These are phyloP conservation scores for Drosophila fulvimacula DNA, from an alignment of 2,888 invertebrate species.

Conservation along the genomic window DNA sequence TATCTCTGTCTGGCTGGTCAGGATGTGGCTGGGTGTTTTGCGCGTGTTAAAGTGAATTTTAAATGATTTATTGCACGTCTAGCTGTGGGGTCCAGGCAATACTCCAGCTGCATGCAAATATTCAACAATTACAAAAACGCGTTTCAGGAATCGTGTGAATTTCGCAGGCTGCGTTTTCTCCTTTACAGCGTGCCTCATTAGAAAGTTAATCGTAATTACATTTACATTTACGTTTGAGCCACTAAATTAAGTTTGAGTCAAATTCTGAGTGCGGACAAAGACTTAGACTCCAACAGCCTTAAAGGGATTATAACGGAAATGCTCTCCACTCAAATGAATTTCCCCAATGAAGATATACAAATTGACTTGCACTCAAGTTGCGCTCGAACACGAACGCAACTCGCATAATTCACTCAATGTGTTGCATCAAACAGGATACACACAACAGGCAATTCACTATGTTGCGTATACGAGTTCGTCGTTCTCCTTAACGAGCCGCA, in stretches of 20 bases:
- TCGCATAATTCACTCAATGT: conserved; percentile 16
- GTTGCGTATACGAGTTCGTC: conserved; percentile 31
- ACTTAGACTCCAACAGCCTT: conserved; percentile 1
- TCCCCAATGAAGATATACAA: conserved; percentile 36
- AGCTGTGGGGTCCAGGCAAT: conserved; percentile 24
- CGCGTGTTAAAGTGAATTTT: conserved; percentile 73
- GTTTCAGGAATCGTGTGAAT: conserved; percentile 26
- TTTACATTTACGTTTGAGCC: conserved; percentile 42
- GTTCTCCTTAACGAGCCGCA: conserved; percentile 27
- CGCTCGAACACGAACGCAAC: conserved; percentile 17
- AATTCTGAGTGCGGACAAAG: conserved; percentile 10
- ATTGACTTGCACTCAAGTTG: conserved; percentile 22
- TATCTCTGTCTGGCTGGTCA: conserved; percentile 12
- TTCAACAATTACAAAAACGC: conserved; percentile 44
- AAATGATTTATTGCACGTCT: conserved; percentile 74
- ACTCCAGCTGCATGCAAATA: conserved; percentile 35
- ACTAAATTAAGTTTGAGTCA: conserved; percentile 9
- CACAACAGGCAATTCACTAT: conserved; percentile 11
- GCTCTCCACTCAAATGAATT: conserved; percentile 19
- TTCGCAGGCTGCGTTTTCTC: conserved; percentile 11
- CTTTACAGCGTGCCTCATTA: conserved; percentile 45
- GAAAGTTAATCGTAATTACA: conserved; percentile 61
- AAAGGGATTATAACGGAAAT: conserved; percentile 12
- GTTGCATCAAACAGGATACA: conserved; percentile 46
- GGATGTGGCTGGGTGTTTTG: conserved; percentile 37